Percentiles rank a stretch among this genome's conserved stretches.
phyloP scores from a whole-genome alignment of 2,888 invertebrate genomes.

The Trilocha varians region DNA sequence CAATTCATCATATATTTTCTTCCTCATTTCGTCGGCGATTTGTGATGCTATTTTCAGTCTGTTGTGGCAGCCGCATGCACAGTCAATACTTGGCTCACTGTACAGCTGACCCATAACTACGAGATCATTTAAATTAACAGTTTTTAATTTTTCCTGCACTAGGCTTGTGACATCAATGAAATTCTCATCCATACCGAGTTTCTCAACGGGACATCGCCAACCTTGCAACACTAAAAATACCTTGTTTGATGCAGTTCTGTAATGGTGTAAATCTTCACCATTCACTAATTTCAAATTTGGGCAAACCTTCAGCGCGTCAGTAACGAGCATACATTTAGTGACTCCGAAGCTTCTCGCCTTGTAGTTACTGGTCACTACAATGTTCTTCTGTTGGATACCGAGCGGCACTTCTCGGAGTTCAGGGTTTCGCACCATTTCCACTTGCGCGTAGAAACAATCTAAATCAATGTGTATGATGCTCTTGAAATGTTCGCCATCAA shows the following conservation, averaged over 20 bases:
- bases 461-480: slow-evolving; percentile 86
- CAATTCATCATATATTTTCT: slow-evolving; percentile 77
- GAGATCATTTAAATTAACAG: slow-evolving; percentile 32
- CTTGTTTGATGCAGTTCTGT: slow-evolving; percentile 84
- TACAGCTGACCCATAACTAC: slow-evolving; percentile 74
- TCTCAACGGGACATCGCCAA: slow-evolving; percentile 83
- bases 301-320: slow-evolving; percentile 82
- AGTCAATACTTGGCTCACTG: slow-evolving; percentile 69
- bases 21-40: slow-evolving; percentile 84
- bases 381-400: slow-evolving; percentile 88
- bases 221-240: slow-evolving; percentile 80
- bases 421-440: slow-evolving; percentile 84
- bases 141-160: slow-evolving; percentile 70
- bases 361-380: slow-evolving; percentile 90
- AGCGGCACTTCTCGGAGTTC: slow-evolving; percentile 77
- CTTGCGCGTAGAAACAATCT: slow-evolving; percentile 91
- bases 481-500: slow-evolving; percentile 72
- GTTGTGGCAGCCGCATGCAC: slow-evolving; percentile 82
- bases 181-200: slow-evolving; percentile 89
- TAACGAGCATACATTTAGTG: slow-evolving; percentile 82
- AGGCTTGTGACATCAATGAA: slow-evolving; percentile 84
- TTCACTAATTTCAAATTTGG: slow-evolving; percentile 83
- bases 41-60: slow-evolving; percentile 80
- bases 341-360: slow-evolving; percentile 83
- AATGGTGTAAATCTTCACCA: slow-evolving; percentile 88